A percentile compares a stretch with the other conserved stretches of the same genome.
These are phyloP conservation scores for Prionailurus bengalensis DNA, from an alignment of 2,113 vertebrate genomes.

Conservation along the genomic window DNA sequence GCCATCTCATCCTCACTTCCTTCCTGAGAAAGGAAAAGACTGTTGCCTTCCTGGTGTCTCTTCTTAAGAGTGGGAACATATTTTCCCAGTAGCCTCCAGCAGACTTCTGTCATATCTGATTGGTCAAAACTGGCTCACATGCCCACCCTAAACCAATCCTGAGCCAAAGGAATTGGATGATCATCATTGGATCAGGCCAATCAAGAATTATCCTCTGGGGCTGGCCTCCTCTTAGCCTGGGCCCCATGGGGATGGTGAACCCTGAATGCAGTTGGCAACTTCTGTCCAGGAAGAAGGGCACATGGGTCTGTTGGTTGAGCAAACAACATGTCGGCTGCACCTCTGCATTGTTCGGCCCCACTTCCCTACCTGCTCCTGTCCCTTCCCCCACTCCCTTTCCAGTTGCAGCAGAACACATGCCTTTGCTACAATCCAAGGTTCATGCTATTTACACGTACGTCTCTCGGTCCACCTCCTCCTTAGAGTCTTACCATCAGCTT, in stretches of 20 bases:
- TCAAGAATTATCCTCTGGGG: background rate
- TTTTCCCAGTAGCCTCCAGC: background rate
- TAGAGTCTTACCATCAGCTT: background rate
- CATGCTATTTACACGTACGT: background rate
- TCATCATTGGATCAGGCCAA: background rate
- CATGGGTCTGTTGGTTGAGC: rapidly evolving
- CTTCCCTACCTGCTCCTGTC: background rate
- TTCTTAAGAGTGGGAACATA: background rate
- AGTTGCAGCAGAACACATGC: rapidly evolving
- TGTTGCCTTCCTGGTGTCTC: background rate
- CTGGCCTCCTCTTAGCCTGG: background rate
- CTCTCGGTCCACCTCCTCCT: background rate
- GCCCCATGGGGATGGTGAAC: background rate
- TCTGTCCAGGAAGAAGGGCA: background rate
- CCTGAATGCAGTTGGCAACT: background rate
- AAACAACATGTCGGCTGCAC: rapidly evolving
- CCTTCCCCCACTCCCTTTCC: background rate
- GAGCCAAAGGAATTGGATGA: background rate
- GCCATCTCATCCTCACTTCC: background rate
- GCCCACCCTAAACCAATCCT: background rate
- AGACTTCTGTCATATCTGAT: background rate
- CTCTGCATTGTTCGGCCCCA: rapidly evolving
- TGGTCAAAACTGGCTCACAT: background rate
- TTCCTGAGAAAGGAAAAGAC: background rate
- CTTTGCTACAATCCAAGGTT: background rate